Conservation (phyloP, 2,888 invertebrate genomes). For the Ormyrus rosae region DNA sequence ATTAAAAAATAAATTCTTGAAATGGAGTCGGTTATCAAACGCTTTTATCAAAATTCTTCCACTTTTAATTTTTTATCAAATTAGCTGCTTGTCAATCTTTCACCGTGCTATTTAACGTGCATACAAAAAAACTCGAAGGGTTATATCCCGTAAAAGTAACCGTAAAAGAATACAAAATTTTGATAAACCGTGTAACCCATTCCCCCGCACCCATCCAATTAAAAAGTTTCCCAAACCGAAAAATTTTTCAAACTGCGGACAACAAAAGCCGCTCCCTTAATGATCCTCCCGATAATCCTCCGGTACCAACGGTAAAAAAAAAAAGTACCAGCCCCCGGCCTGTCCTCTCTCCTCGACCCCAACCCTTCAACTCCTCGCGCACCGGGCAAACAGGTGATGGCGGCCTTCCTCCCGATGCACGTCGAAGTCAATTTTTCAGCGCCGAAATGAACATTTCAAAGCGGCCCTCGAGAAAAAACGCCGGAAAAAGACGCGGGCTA, state of each 20-base stretch:
- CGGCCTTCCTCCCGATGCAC: background rate
- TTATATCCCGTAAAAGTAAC: no score
- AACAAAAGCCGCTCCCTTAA: background rate
- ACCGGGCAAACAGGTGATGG: constrained; percentile 41
- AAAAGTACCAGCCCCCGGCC: constrained; percentile 10
- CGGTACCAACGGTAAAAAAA: constrained; percentile 22
- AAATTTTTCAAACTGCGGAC: no score
- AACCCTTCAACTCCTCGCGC: background rate
- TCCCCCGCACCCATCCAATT: background rate
- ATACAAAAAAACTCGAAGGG: no score
- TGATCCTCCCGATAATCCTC: background rate
- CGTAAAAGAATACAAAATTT: background rate
- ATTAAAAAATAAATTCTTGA: no score
- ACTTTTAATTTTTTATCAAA: no score
- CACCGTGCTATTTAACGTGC: no score
- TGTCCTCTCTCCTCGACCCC: constrained; percentile 1
- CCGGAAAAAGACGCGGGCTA: constrained; percentile 30
- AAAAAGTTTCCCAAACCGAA: background rate
- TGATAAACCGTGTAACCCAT: background rate
- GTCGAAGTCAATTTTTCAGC: constrained; percentile 47
- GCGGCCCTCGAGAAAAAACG: constrained; percentile 12
- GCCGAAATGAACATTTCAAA: constrained; percentile 34
- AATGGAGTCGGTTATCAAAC: no score
- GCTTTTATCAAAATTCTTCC: no score
- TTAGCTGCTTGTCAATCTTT: no score